Conservation (phyloP, 2,113 vertebrate genomes). For the Anseranas semipalmata region DNA sequence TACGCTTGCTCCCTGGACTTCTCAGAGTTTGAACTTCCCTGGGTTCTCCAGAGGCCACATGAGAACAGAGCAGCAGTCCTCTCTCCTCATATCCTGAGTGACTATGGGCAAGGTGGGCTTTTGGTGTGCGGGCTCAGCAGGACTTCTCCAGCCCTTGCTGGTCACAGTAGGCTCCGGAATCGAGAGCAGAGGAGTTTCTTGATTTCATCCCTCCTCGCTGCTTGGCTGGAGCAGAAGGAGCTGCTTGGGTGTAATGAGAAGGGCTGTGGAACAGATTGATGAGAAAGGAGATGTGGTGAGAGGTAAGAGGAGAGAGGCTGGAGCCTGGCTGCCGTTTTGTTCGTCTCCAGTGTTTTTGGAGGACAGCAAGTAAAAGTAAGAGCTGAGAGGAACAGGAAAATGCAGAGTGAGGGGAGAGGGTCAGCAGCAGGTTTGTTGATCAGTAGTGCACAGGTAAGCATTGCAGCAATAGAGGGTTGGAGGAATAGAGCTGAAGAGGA, state of each 20-base stretch:
- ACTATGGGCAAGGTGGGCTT: fast-evolving
- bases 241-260: background rate
- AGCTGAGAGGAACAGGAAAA: background rate
- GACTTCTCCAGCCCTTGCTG: background rate
- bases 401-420: background rate
- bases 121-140: fast-evolving
- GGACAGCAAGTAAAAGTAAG: background rate
- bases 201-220: background rate
- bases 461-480: background rate
- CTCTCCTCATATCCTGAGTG: background rate
- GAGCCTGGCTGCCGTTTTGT: background rate
- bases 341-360: background rate
- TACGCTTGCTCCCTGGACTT: background rate
- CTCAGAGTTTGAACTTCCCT: background rate
- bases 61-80: background rate
- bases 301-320: background rate
- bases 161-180: background rate
- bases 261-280: fast-evolving
- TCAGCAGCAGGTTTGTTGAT: background rate
- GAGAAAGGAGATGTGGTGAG: background rate
- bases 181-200: background rate
- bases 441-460: background rate
- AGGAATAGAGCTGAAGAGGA: background rate
- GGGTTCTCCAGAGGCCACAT: background rate
- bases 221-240: background rate